Base-by-base conservation (phyloP, 2,113 vertebrate genomes). In the Tragelaphus strepsiceros region DNA sequence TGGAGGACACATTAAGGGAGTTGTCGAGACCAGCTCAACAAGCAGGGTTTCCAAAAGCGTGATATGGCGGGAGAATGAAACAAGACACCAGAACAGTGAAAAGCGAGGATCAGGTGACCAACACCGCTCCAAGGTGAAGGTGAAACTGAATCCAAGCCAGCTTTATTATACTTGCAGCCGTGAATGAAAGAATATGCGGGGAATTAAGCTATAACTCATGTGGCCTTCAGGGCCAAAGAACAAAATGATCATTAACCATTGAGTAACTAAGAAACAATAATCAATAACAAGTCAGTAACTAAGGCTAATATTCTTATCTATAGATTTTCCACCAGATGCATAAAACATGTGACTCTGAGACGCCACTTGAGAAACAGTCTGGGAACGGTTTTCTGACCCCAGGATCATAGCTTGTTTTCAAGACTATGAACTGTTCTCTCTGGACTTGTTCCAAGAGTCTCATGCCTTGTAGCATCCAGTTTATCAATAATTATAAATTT, bases 1-100 rank as follows among this genome's bases (percentile, higher is more conserved):
- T 5, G 12, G 3, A 43, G 21, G 88, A 11, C 14, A 7, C 26
- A 78, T 7, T 53, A 54, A 61, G 59, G 80, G 10, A 74, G 10
- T 0, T 39, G 67, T 13, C 5, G 0, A 24, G 35, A 39, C 10
- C 0, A 1, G 5, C 5, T 39, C 21, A 3, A 24, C 19, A 22
- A 39, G 35, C 5, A 12, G 35, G 67, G 35, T 39, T 71, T 74
- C n/a, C 1, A 0, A 39, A 74, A 74, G 10, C 0, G 2, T 0
- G 5, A 67, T 39, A 24, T 5, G 10, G 35, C 19, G 2, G 6
- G 35, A 39, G 67, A 74, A 39, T 22, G n/a, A 21, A 74, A 39
- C 10, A 74, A 74, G 67, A 39, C 67, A 74, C 19, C 39, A 74
- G 19, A 39, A 74, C 67, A 39, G 10, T 39, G 67, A 74, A 39